Percentiles rank a stretch among this genome's conserved stretches.
phyloP scores from a whole-genome alignment of 2,113 vertebrate species.

The Phalacrocorax brasilianus region DNA sequence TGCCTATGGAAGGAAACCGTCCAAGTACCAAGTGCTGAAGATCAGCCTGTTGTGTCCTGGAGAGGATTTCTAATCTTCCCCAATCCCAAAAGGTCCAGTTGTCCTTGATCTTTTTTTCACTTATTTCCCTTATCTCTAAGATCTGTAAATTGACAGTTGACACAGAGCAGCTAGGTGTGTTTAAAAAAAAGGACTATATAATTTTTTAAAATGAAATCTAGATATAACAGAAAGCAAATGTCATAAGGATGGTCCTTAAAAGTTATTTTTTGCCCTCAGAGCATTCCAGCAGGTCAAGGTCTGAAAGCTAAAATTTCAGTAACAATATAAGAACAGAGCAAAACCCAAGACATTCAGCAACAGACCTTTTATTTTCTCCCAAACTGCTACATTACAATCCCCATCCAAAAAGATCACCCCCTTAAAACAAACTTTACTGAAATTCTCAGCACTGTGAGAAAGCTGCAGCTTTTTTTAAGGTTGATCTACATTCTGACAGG shows the following conservation, averaged over 20 bases:
- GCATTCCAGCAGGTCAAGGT: background rate
- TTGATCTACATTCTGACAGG: background rate
- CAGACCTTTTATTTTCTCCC: background rate
- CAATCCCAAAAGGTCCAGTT: background rate
- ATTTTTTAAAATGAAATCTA: background rate
- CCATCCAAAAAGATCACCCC: background rate
- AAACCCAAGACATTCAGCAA: background rate
- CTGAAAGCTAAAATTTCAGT: background rate
- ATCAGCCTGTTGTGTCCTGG: fast-evolving
- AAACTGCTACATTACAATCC: background rate
- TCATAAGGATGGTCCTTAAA: background rate
- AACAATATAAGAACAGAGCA: background rate
- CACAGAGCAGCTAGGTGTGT: background rate
- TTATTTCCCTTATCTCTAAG: background rate
- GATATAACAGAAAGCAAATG: background rate
- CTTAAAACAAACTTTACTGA: background rate
- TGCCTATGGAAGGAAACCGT: background rate
- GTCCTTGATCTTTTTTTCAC: background rate
- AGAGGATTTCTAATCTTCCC: background rate
- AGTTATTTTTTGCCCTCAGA: background rate
- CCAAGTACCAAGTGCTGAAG: background rate
- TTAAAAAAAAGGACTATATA: background rate
- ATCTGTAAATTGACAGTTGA: background rate
- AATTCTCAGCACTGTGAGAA: background rate
- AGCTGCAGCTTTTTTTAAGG: background rate